A percentile compares a stretch with the other conserved stretches of the same genome.
Conservation (phyloP, 2,113 vertebrate species). For the Brachyhypopomus gauderio region DNA sequence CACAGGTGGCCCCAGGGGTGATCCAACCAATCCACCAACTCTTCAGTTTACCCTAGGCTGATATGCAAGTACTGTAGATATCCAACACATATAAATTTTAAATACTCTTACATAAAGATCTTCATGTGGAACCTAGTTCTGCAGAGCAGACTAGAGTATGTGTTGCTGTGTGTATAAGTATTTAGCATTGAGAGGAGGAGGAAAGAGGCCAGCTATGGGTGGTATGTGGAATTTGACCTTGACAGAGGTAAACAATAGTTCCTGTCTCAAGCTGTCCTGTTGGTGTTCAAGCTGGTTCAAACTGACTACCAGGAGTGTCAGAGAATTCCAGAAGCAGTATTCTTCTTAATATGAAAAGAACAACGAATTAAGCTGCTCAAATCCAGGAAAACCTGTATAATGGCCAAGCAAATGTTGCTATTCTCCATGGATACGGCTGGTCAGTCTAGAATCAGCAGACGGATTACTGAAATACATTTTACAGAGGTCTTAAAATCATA, state of each 20-base stretch:
- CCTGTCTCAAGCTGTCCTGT: slow-evolving; percentile 35
- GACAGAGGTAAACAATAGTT: slow-evolving; percentile 36
- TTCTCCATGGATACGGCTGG: neutral
- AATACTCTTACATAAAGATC: neutral
- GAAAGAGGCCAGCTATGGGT: slow-evolving; percentile 20
- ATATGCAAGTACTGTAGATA: neutral
- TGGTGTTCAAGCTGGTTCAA: neutral
- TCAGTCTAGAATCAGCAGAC: neutral
- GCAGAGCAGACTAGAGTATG: slow-evolving; percentile 4
- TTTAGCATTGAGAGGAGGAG: slow-evolving; percentile 25
- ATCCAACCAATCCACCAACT: neutral
- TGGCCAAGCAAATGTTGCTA: neutral
- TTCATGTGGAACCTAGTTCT: neutral
- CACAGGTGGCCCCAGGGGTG: neutral
- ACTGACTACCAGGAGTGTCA: neutral
- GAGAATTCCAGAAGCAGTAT: neutral
- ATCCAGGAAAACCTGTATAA: too few relatives aligned
- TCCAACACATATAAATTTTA: neutral
- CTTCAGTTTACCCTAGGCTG: neutral
- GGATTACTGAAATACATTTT: neutral
- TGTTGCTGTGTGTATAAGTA: slow-evolving; percentile 31
- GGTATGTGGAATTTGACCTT: slow-evolving; percentile 56
- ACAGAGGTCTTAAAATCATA: slow-evolving; percentile 3
- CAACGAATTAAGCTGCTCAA: neutral
- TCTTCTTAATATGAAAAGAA: neutral